Percentiles rank a stretch among this genome's conserved stretches.
Conservation (phyloP, 2,888 invertebrate species). For the Brenthis hecate region DNA sequence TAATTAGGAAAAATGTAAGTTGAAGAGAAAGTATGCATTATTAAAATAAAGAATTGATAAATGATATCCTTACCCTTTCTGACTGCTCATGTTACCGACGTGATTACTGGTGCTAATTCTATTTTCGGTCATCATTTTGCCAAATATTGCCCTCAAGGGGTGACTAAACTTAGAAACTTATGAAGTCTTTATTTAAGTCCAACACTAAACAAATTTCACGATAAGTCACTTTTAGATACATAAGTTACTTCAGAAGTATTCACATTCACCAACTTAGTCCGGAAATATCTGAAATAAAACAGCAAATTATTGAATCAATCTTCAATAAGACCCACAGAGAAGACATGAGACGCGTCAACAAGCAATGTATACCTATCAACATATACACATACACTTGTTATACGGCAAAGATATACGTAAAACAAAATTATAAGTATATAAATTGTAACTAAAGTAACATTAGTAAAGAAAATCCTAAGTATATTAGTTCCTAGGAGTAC, state of each 20-base stretch:
- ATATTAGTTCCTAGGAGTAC: neutral
- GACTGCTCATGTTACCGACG: constrained; percentile 82
- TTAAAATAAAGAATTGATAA: constrained; percentile 38
- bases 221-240: constrained; percentile 77
- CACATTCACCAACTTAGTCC: constrained; percentile 78
- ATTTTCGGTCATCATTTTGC: constrained; percentile 89
- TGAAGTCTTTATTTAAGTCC: constrained; percentile 75
- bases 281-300: constrained; percentile 74
- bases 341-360: constrained; percentile 76
- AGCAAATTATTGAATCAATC: constrained; percentile 39
- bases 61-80: constrained; percentile 80
- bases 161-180: constrained; percentile 79
- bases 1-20: constrained; percentile 31
- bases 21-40: constrained; percentile 37
- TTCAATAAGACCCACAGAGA: constrained; percentile 41
- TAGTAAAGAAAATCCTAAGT: neutral
- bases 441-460: constrained; percentile 26
- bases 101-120: constrained; percentile 87
- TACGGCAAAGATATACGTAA: neutral
- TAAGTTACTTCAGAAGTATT: constrained; percentile 74
- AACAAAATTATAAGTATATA: constrained; percentile 16
- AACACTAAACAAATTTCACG: constrained; percentile 79
- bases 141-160: constrained; percentile 65
- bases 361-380: constrained; percentile 43
- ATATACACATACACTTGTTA: constrained; percentile 31